phyloP scores from a whole-genome alignment of 1,140 invertebrate species.

The Macrostomum lignano region DNA sequence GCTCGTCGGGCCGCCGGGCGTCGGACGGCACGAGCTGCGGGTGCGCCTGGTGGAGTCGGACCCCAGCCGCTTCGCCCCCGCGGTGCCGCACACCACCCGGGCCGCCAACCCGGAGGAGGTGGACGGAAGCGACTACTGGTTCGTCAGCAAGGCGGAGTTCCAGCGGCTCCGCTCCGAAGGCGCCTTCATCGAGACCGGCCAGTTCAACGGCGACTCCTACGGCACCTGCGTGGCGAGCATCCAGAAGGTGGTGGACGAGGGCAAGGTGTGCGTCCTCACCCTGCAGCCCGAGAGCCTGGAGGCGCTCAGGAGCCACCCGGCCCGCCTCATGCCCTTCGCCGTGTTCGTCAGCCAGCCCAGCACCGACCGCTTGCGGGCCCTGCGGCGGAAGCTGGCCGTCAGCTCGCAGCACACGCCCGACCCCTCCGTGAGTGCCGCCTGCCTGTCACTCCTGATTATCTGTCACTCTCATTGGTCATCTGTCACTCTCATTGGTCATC shows the following conservation, averaged over 20 bases:
- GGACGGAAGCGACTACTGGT: slow-evolving; percentile 82
- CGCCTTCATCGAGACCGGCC: slow-evolving; percentile 82
- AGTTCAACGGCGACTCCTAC: slow-evolving; percentile 85
- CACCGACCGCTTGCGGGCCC: too few relatives aligned
- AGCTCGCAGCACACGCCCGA: too few relatives aligned
- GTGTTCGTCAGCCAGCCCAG: too few relatives aligned
- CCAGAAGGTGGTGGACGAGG: slow-evolving; percentile 55
- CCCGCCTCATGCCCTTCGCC: too few relatives aligned
- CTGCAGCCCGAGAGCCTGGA: slow-evolving; percentile 62
- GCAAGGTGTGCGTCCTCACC: slow-evolving; percentile 83
- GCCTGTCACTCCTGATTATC: too few relatives aligned
- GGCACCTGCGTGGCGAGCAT: slow-evolving; percentile 82
- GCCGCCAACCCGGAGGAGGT: slow-evolving; percentile 60
- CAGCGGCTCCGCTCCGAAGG: slow-evolving; percentile 64
- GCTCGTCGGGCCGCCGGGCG: slow-evolving; percentile 82
- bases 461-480: too few relatives aligned
- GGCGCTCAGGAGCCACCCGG: too few relatives aligned
- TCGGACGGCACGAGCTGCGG: slow-evolving; percentile 72
- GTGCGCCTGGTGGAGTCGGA: slow-evolving; percentile 70
- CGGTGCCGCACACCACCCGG: slow-evolving; percentile 57
- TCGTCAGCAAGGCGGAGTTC: slow-evolving; percentile 69
- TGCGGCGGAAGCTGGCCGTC: too few relatives aligned
- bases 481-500: too few relatives aligned
- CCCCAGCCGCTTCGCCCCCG: slow-evolving; percentile 65
- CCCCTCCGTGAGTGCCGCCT: too few relatives aligned